Percentiles rank a stretch among this genome's conserved stretches.
Evolutionary conservation across 2,888 invertebrate species (phyloP).

Genomic region (Timema podura): DNA sequence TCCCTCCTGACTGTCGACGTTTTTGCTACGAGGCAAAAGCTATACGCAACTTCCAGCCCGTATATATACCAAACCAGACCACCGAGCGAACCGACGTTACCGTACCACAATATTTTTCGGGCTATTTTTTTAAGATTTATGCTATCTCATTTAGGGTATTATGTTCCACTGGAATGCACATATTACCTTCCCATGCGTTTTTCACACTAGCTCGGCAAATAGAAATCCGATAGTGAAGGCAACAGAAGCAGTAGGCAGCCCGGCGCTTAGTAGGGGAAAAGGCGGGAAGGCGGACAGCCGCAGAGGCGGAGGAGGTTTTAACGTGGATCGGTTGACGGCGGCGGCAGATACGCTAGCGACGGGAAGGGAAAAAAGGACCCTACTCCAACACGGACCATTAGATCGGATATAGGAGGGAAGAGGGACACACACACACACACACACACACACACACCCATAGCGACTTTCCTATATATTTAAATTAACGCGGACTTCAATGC

Average conservation of each 20-base stretch:
- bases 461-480: neutral
- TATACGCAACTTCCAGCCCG: neutral
- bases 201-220: conserved; percentile 31
- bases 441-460: too few relatives aligned
- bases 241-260: too few relatives aligned
- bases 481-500: conserved; percentile 13
- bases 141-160: conserved; percentile 33
- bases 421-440: too few relatives aligned
- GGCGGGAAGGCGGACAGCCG: too few relatives aligned
- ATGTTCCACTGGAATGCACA: conserved; percentile 34
- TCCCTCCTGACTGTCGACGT: conserved; percentile 13
- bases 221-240: conserved; percentile 31
- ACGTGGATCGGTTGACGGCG: too few relatives aligned
- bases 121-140: conserved; percentile 33
- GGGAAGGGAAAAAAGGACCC: too few relatives aligned
- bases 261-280: too few relatives aligned
- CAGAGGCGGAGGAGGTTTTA: too few relatives aligned
- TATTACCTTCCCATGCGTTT: conserved; percentile 33
- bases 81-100: conserved; percentile 8
- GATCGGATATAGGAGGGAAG: too few relatives aligned
- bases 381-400: too few relatives aligned
- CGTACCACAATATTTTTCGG: conserved; percentile 31
- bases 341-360: too few relatives aligned
- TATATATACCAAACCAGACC: neutral
- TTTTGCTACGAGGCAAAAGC: neutral